Evolutionary conservation across 2,888 invertebrate species (phyloP).

Genomic region (Mayetiola destructor): DNA sequence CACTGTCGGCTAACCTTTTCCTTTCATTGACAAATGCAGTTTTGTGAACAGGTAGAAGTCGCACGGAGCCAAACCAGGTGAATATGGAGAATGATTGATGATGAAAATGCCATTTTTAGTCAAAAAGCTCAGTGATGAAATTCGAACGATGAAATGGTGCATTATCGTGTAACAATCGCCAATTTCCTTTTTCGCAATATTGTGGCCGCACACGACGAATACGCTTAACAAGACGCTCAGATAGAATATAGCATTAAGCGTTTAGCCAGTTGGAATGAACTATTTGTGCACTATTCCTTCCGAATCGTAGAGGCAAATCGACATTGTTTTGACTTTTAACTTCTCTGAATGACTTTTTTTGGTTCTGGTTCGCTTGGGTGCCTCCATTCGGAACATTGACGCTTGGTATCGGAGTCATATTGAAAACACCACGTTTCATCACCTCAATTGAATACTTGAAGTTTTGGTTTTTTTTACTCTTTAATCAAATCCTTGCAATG

Average conservation of each 20-base stretch:
- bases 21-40: neutral
- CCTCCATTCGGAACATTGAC: constrained; percentile 15
- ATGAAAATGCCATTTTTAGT: neutral
- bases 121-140: neutral
- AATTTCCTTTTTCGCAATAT: neutral
- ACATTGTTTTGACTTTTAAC: constrained; percentile 14
- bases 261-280: constrained; percentile 15
- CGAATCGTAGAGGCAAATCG: constrained; percentile 17
- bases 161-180: neutral
- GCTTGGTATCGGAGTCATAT: constrained; percentile 15
- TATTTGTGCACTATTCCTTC: constrained; percentile 16
- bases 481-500: constrained; percentile 15
- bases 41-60: neutral
- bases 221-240: neutral
- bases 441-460: constrained; percentile 12
- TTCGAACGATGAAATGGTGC: neutral
- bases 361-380: neutral
- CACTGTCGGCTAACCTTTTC: neutral
- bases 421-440: constrained; percentile 15
- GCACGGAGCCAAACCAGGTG: neutral
- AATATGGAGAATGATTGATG: neutral
- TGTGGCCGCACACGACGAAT: neutral
- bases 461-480: neutral
- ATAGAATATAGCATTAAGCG: neutral
- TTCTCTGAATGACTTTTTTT: constrained; percentile 10